A percentile compares a stretch with the other conserved stretches of the same genome.
These are phyloP conservation scores for Lates calcarifer DNA, from an alignment of 2,113 vertebrate genomes.

Conservation along the genomic window DNA sequence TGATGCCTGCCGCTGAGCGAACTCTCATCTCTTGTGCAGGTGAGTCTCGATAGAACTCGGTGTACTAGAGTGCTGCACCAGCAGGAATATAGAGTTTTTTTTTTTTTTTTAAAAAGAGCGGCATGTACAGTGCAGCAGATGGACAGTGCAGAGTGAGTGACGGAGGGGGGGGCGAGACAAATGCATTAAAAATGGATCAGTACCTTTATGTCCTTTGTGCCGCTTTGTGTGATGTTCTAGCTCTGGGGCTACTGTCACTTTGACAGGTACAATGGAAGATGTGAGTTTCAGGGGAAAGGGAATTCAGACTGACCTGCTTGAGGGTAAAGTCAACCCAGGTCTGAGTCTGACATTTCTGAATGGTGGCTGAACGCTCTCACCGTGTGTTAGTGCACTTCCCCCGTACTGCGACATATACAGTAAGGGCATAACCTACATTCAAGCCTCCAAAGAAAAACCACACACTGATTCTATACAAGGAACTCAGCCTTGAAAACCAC, in stretches of 20 bases:
- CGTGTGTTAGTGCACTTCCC: neutral
- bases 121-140: slow-evolving; percentile 15
- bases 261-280: slow-evolving; percentile 53
- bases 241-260: slow-evolving; percentile 52
- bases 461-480: neutral
- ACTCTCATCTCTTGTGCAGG: slow-evolving; percentile 35
- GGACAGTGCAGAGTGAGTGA: slow-evolving; percentile 8
- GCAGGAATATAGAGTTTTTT: neutral
- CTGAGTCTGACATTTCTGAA: slow-evolving; percentile 44
- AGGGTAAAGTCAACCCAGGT: slow-evolving; percentile 21
- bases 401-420: slow-evolving; percentile 11
- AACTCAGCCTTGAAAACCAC: neutral
- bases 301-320: slow-evolving; percentile 30
- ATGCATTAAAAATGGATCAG: slow-evolving; percentile 59
- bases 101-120: no score
- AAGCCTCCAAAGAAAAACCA: neutral
- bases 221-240: slow-evolving; percentile 40
- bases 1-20: slow-evolving; percentile 9
- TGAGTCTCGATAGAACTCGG: slow-evolving; percentile 10
- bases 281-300: slow-evolving; percentile 1
- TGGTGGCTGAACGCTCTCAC: slow-evolving; percentile 14
- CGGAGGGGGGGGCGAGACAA: neutral
- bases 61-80: neutral
- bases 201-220: slow-evolving; percentile 28
- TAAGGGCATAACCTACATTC: neutral